Evolutionary conservation across 2,888 invertebrate genomes (phyloP).

Genomic region (Nemoura dubitans): DNA sequence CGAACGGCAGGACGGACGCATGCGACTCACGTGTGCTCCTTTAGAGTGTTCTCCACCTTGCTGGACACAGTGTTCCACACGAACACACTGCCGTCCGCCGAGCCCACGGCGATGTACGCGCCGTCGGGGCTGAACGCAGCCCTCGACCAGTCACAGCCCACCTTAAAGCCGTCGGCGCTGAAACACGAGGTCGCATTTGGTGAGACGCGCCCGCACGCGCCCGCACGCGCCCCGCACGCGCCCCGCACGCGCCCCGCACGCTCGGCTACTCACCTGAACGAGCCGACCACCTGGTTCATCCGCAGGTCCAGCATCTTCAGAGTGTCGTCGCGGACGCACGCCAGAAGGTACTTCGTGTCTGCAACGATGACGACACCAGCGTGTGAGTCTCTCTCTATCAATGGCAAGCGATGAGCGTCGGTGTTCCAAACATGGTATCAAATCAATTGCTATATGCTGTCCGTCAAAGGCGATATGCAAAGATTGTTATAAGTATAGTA

Average conservation of each 20-base stretch:
- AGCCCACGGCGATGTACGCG: conserved; percentile 89
- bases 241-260: background rate
- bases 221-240: too few species aligned
- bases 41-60: conserved; percentile 79
- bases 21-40: conserved; percentile 84
- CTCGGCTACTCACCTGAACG: conserved; percentile 77
- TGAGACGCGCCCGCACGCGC: too few species aligned
- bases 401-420: background rate
- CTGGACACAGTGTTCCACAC: conserved; percentile 88
- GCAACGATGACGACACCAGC: conserved; percentile 58
- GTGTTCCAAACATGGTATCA: background rate
- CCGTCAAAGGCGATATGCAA: background rate
- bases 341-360: conserved; percentile 90
- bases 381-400: too few species aligned
- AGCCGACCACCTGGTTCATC: conserved; percentile 89
- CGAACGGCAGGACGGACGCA: too few species aligned
- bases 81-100: conserved; percentile 88
- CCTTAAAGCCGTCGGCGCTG: conserved; percentile 95
- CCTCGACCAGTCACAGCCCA: conserved; percentile 93
- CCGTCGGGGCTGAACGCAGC: conserved; percentile 93
- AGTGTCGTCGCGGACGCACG: conserved; percentile 95
- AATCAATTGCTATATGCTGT: background rate
- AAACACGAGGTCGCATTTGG: conserved; percentile 57
- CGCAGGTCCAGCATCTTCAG: conserved; percentile 93
- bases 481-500: too few species aligned